Evolutionary conservation across 2,113 vertebrate species (phyloP), one percentile per base, ranked within the genome.

Genomic region (Myiopsitta monachus): DNA sequence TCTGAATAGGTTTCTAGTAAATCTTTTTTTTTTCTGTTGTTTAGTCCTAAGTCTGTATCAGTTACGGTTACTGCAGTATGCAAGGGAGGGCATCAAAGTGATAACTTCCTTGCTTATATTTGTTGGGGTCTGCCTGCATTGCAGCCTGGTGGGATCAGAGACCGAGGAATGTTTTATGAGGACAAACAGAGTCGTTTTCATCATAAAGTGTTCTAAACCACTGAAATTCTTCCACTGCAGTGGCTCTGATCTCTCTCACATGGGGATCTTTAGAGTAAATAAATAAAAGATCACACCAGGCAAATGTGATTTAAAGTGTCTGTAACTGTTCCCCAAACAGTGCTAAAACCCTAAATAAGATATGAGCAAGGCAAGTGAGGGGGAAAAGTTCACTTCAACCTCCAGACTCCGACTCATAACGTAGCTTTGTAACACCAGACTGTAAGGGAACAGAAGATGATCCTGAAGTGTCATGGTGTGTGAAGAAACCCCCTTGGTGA

Each of bases 231-330:
- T 95, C 91, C 28, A 73, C 70, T 4, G 5, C 0, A 1, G 31
- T 95, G 89, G 7, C 67, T 96, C 49, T 36, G 87, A 92, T 85
- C 78, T 91, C 69, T 95, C 84, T 78, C 89, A 83, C 3, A 2
- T 83, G 81, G 74, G 63, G 49, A 88, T 92, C 47, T 91, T 92
- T 76, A 87, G 93, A 87, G 87, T 87, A 94, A 95, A 90, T 94
- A 95, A 93, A 90, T 95, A 85, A 91, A 92, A 95, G 82, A 94
- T 95, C 62, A 69, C 67, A 92, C 84, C 52, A 87, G 62, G 75
- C 70, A 85, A 89, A 94, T 85, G 93, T 87, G 89, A 95, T 87
- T 94, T 96, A 66, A 93, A 85, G 57, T 73, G 93, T 90, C 69
- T 95, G 74, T 76, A 95, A 94, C 87, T 49, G 91, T 95, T 95